Evolutionary conservation across 2,797 vertebrate genomes (phyloP).

Genomic region (Momotus momota): DNA sequence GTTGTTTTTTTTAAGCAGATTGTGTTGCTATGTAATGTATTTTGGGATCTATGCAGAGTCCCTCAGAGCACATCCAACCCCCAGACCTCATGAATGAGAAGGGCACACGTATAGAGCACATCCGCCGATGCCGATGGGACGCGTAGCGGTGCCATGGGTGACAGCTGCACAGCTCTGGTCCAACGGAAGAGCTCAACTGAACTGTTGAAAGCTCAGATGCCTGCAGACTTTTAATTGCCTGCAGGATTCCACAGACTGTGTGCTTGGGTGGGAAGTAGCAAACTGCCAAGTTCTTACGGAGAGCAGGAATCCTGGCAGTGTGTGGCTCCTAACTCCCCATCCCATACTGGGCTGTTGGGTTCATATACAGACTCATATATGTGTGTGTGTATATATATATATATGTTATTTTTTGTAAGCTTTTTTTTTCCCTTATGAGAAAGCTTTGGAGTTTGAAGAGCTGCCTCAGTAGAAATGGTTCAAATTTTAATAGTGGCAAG

Average conservation of each 20-base stretch:
- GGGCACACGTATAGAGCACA: rapidly evolving
- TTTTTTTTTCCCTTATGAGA: background rate
- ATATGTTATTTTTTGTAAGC: background rate
- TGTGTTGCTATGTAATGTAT: background rate
- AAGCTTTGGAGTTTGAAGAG: background rate
- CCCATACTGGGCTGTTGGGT: background rate
- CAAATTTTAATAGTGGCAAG: background rate
- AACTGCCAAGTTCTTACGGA: background rate
- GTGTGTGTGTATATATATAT: background rate
- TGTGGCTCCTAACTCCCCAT: background rate
- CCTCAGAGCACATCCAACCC: background rate
- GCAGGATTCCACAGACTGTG: background rate
- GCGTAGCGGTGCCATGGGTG: rapidly evolving
- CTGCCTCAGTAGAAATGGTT: background rate
- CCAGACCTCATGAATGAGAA: background rate
- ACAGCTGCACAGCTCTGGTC: background rate
- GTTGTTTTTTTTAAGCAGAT: background rate
- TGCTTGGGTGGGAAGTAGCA: background rate
- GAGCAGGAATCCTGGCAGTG: background rate
- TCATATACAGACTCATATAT: background rate
- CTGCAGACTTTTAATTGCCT: background rate
- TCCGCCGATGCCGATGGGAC: rapidly evolving
- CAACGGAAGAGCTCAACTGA: background rate
- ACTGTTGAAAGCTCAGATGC: background rate
- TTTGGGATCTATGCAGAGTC: background rate